Percentiles rank a stretch among this genome's conserved stretches.
phyloP scores from a whole-genome alignment of 2,113 vertebrate genomes.

The Cyanoderma ruficeps region DNA sequence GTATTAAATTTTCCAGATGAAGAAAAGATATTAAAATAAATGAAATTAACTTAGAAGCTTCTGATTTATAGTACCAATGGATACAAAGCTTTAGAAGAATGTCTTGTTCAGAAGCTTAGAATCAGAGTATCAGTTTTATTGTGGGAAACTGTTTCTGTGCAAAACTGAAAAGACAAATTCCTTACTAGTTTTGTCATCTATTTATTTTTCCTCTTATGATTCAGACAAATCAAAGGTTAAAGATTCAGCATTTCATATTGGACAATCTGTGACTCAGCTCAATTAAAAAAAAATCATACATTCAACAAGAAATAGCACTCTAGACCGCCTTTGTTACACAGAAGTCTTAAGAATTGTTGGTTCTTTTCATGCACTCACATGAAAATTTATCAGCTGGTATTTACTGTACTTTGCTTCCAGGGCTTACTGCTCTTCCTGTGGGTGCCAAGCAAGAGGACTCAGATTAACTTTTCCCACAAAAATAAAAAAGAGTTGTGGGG shows the following conservation, averaged over 20 bases:
- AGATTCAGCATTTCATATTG: not conserved
- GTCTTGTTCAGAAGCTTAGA: slow-evolving; percentile 45
- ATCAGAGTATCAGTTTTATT: slow-evolving; percentile 56
- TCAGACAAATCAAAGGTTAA: slow-evolving; percentile 25
- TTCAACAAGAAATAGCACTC: slow-evolving; percentile 15
- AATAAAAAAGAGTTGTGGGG: not conserved
- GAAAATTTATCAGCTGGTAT: not conserved
- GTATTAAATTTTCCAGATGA: slow-evolving; percentile 46
- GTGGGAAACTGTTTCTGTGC: slow-evolving; percentile 51
- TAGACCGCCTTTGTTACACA: not conserved
- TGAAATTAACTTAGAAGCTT: slow-evolving; percentile 26
- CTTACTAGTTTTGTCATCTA: slow-evolving; percentile 28
- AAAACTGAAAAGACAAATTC: slow-evolving; percentile 55
- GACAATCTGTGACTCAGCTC: slow-evolving; percentile 1
- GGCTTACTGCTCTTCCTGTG: not conserved
- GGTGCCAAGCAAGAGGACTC: not conserved
- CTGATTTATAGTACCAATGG: not conserved
- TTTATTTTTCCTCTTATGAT: slow-evolving; percentile 48
- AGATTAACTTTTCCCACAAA: not conserved
- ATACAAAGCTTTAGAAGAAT: slow-evolving; percentile 46
- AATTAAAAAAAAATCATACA: not conserved
- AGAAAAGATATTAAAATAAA: slow-evolving; percentile 32
- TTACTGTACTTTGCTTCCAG: not conserved
- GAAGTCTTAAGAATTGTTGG: not conserved
- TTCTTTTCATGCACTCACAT: not conserved